Evolutionary conservation across 2,888 invertebrate species (phyloP), one percentile per base, ranked within the genome.

Genomic region (Cerastis leucographa): DNA sequence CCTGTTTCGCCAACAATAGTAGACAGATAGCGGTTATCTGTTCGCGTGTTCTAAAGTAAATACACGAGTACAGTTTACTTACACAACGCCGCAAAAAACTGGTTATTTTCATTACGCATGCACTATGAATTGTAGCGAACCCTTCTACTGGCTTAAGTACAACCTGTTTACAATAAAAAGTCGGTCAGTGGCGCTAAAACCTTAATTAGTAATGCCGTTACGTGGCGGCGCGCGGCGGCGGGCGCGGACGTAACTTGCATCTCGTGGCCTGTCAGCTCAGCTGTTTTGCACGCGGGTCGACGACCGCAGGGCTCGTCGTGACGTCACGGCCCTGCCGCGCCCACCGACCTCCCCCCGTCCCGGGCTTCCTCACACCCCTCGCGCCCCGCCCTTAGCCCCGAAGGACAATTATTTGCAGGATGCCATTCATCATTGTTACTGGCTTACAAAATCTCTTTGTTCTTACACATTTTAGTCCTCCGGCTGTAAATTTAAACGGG

Each of bases 391-490:
- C 89, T 88, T 84, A 87, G 82, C 81, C 80, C 78, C 85, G 86
- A 91, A 93, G 92, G 92, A 94, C 94, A 93, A 95, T 95, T 94
- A 95, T 94, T 94, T 94, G 93, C 94, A 95, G 94, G 92, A 93
- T 92, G 90, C 93, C 93, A 94, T 94, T 94, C 94, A 94, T 95
- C 94, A 94, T 91, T 90, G 90, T 90, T 88, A 88, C 89, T 84
- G 87, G 86, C 85, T 88, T 87, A 90, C 89, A 85, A 89, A 89
- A 89, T 91, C 89, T 89, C 91, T 89, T 91, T 91, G 90, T 91
- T 89, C 89, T 89, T 86, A 87, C 61, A 84, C 76, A 81, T 88
- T 89, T 87, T 80, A 78, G 85, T 80, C 78, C 74, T 68, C 17
- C 6, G 69, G 74, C 80, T 85, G 83, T 88, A 82, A 86, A 85